Evolutionary conservation across 2,888 invertebrate species (phyloP), one percentile per base, ranked within the genome.

Genomic region (Agrochola circellaris): DNA sequence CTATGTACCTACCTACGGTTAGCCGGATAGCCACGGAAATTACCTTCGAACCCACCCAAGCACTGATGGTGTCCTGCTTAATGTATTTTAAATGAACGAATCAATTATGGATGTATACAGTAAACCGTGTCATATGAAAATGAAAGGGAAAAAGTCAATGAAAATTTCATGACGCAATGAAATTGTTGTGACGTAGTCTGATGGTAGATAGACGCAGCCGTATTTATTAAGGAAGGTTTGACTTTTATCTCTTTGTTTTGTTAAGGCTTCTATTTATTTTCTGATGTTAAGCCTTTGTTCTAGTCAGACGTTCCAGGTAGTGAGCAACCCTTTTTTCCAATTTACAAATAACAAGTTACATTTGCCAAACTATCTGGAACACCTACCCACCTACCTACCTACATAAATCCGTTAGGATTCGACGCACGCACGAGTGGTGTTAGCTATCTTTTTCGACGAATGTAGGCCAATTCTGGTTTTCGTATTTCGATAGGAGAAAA

Each of bases 41-140:
- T 92, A 92, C 93, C 92, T 93, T 91, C 91, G 87, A 92, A 90
- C 89, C 86, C 86, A 83, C 79, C 74, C 88, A 85, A 88, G 89
- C 89, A 84, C 89, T 89, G 90, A 92, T 94, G 91, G 91, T 91
- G 90, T 89, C 88, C 90, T 79, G 89, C 90, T 92, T 94, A 94
- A 94, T 95, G 93, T 94, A 94, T 94, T 94, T 95, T 95, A 93
- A 94, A 95, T 93, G 92, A 93, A 93, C 88, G 88, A 91, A 93
- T 94, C 91, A 93, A 93, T 94, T 94, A 94, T 94, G 90, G 90
- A 94, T 88, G 7, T 38, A 87, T 82, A 90, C 85, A 82, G 86
- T 89, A 89, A 91, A 90, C 88, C 87, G 89, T 88, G 87, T 87
- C 87, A 90, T 87, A 86, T 91, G 91, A 92, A 93, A 93, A 92